phyloP scores from a whole-genome alignment of 2,113 vertebrate species.

The Carettochelys insculpta region DNA sequence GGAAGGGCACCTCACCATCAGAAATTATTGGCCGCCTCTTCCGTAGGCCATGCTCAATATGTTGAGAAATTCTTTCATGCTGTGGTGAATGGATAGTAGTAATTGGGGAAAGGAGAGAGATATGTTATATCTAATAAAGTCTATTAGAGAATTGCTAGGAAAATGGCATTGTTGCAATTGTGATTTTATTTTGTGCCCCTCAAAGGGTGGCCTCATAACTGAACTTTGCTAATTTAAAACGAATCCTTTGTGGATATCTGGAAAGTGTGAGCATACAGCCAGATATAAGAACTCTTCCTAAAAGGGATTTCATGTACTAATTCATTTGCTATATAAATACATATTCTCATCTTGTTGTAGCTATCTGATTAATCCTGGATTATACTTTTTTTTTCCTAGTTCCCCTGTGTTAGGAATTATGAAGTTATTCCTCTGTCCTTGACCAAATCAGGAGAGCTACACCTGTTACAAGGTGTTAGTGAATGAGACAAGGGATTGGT shows the following conservation, averaged over 20 bases:
- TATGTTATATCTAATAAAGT: neutral
- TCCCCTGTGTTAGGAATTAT: constrained; percentile 35
- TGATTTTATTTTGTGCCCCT: constrained; percentile 9
- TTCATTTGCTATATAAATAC: neutral
- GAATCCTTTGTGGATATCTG: neutral
- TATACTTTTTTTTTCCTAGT: constrained; percentile 29
- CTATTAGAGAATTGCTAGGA: neutral
- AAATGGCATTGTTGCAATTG: neutral
- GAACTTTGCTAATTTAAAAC: neutral
- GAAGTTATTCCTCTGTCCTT: too few relatives aligned
- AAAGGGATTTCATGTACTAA: neutral
- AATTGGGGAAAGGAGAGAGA: neutral
- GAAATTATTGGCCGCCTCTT: too few relatives aligned
- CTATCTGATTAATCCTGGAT: constrained; percentile 50
- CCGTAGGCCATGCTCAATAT: neutral
- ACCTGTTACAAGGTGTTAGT: too few relatives aligned
- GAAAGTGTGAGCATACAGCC: neutral
- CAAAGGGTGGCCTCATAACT: neutral
- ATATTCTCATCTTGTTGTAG: constrained; percentile 28
- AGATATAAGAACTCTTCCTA: constrained; percentile 2
- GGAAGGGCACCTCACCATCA: too few relatives aligned
- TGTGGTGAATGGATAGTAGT: neutral
- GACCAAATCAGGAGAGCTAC: too few relatives aligned
- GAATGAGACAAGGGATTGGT: too few relatives aligned
- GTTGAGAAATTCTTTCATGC: accelerated